Evolutionary conservation across 2,888 invertebrate species (phyloP).

Genomic region (Teleogryllus oceanicus): DNA sequence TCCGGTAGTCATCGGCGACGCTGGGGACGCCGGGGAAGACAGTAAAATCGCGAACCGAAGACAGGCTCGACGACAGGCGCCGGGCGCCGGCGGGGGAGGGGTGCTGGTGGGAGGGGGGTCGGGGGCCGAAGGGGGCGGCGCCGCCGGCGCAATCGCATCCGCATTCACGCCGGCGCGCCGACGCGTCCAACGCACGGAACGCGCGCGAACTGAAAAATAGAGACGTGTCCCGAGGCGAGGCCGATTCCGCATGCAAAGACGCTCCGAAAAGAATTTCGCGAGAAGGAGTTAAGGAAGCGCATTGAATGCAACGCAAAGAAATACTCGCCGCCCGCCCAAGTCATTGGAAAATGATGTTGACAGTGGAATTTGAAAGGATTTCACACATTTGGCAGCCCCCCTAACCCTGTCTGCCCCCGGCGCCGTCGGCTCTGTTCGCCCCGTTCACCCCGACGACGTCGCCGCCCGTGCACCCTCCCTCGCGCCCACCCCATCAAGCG

Average conservation of each 20-base stretch:
- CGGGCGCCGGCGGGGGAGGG: too few relatives aligned
- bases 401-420: too few relatives aligned
- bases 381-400: background rate
- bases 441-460: too few relatives aligned
- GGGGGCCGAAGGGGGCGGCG: background rate
- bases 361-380: slow-evolving; percentile 9
- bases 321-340: background rate
- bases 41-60: too few relatives aligned
- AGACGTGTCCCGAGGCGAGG: background rate
- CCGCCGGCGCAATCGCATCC: background rate
- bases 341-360: slow-evolving; percentile 12
- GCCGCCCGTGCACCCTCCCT: too few relatives aligned
- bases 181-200: slow-evolving; percentile 1
- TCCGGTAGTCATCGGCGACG: background rate
- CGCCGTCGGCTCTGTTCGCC: too few relatives aligned
- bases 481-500: too few relatives aligned
- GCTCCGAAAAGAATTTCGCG: background rate
- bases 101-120: too few relatives aligned
- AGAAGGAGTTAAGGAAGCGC: slow-evolving; percentile 9
- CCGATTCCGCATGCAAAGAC: background rate
- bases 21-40: background rate
- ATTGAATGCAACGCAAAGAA: background rate
- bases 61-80: too few relatives aligned
- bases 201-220: background rate
- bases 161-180: slow-evolving; percentile 5